Evolutionary conservation across 1,140 invertebrate genomes (phyloP).

Genomic region (Chrysoperla carnea): DNA sequence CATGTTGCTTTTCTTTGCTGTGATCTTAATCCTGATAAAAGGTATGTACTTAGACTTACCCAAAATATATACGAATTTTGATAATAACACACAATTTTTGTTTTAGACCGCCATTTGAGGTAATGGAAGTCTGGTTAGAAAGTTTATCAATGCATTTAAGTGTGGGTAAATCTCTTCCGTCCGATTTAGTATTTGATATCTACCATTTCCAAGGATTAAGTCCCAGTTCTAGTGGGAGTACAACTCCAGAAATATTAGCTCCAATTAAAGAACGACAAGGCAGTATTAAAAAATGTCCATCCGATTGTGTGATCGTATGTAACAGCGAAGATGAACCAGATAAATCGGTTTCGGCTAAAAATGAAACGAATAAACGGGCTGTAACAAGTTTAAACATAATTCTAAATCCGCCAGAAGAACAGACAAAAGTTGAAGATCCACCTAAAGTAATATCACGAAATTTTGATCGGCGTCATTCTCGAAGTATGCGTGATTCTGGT

Average conservation of each 20-base stretch:
- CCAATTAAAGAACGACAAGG: slow-evolving; percentile 27
- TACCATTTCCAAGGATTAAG: slow-evolving; percentile 44
- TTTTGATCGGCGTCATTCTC: neutral
- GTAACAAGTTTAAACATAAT: too few relatives aligned
- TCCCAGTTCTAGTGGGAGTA: slow-evolving; percentile 37
- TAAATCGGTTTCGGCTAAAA: too few relatives aligned
- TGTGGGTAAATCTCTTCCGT: slow-evolving; percentile 38
- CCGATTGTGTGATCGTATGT: neutral
- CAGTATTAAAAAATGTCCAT: neutral
- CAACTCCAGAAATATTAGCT: slow-evolving; percentile 31
- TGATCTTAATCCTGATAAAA: slow-evolving; percentile 71
- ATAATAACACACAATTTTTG: slow-evolving; percentile 4
- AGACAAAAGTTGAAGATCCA: neutral
- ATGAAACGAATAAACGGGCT: too few relatives aligned
- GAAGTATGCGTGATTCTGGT: neutral
- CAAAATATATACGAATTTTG: neutral
- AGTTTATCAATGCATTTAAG: slow-evolving; percentile 52
- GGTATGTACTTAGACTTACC: slow-evolving; percentile 28
- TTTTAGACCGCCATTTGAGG: slow-evolving; percentile 63
- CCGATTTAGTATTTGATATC: slow-evolving; percentile 56
- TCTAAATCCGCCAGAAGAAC: too few relatives aligned
- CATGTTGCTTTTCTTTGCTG: slow-evolving; percentile 77
- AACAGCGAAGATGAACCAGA: too few relatives aligned
- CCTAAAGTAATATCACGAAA: neutral
- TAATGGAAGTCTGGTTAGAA: slow-evolving; percentile 70